Percentiles rank a stretch among this genome's conserved stretches.
Conservation (phyloP, 2,888 invertebrate genomes). For the Chaitophorus viminalis region DNA sequence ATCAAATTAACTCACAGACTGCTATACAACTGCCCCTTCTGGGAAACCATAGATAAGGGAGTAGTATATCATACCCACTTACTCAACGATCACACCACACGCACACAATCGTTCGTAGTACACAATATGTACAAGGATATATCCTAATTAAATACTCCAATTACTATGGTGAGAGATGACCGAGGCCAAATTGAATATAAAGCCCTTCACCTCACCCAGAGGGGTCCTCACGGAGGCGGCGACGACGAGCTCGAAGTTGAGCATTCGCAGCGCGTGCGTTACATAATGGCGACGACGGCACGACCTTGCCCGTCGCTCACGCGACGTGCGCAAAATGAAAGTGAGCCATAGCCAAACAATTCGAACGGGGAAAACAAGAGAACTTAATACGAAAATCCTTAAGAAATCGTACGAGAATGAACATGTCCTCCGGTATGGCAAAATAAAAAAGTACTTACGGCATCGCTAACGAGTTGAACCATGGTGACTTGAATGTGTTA, state of each 20-base stretch:
- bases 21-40: neutral
- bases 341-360: neutral
- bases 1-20: neutral
- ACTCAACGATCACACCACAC: too few relatives aligned
- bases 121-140: neutral
- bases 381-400: too few relatives aligned
- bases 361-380: too few relatives aligned
- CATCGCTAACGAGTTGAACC: conserved; percentile 63
- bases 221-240: neutral
- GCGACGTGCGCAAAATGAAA: neutral
- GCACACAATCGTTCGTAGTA: too few relatives aligned
- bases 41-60: conserved; percentile 37
- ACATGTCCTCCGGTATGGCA: too few relatives aligned
- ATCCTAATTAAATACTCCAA: conserved; percentile 36
- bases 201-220: conserved; percentile 31
- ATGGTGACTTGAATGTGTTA: too few relatives aligned
- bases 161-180: neutral
- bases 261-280: neutral
- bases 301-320: neutral
- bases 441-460: conserved; percentile 60
- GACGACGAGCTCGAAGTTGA: neutral
- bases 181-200: conserved; percentile 21
- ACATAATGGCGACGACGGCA: neutral
- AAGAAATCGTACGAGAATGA: too few relatives aligned
- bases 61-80: neutral